These are phyloP conservation scores for Nephrotoma appendiculata DNA, from an alignment of 2,888 invertebrate species.

Conservation along the genomic window DNA sequence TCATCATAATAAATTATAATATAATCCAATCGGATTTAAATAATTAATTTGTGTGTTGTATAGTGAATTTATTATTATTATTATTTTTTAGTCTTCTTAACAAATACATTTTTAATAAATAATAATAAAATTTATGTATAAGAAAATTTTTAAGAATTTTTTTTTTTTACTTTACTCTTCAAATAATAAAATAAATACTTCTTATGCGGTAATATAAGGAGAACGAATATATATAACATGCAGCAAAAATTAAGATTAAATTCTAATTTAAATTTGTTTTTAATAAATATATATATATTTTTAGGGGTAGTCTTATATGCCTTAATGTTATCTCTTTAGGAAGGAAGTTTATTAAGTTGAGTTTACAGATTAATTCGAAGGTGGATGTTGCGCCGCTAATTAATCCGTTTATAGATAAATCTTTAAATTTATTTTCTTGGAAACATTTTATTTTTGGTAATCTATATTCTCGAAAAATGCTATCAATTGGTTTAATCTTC, in stretches of 20 bases:
- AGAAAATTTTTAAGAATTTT: neutral
- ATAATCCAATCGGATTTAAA: constrained; percentile 35
- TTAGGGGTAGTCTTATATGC: neutral
- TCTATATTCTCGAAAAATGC: neutral
- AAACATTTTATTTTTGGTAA: neutral
- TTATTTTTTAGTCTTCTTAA: constrained; percentile 1
- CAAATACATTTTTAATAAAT: constrained; percentile 1
- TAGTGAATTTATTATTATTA: neutral
- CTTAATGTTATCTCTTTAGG: neutral
- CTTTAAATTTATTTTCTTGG: neutral
- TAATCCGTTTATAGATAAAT: neutral
- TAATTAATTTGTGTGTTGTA: constrained; percentile 26
- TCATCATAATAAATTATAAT: constrained; percentile 31
- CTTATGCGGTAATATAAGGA: neutral
- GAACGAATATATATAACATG: neutral
- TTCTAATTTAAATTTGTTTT: neutral
- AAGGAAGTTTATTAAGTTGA: neutral
- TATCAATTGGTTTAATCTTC: neutral
- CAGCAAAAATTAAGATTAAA: neutral
- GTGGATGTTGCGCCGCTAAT: neutral
- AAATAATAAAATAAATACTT: neutral
- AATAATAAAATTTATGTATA: neutral
- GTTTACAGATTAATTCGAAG: neutral
- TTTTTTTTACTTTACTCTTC: neutral
- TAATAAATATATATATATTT: neutral